Evolutionary conservation across 2,888 invertebrate genomes (phyloP).

Genomic region (Drosophila kanekoi): DNA sequence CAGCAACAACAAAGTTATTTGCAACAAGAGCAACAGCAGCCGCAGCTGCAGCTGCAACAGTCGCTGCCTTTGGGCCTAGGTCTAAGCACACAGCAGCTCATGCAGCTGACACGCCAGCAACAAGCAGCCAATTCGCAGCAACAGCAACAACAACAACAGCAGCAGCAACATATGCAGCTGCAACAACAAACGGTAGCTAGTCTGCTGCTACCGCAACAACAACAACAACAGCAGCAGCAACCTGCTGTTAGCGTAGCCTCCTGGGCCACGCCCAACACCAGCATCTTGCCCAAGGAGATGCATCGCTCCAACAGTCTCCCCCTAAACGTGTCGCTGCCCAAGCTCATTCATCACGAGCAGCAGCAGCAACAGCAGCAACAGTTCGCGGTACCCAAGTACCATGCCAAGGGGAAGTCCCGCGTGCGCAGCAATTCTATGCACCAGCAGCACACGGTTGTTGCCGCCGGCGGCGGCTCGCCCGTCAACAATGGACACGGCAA

Average conservation of each 20-base stretch:
- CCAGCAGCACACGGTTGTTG: slow-evolving; percentile 74
- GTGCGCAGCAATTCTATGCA: slow-evolving; percentile 85
- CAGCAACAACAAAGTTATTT: slow-evolving; percentile 62
- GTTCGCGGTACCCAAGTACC: slow-evolving; percentile 84
- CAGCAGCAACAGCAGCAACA: slow-evolving; percentile 61
- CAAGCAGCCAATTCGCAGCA: slow-evolving; percentile 58
- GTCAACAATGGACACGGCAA: slow-evolving; percentile 43
- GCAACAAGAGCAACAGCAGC: slow-evolving; percentile 68
- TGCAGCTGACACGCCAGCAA: slow-evolving; percentile 71
- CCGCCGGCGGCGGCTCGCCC: slow-evolving; percentile 64
- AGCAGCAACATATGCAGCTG: slow-evolving; percentile 56
- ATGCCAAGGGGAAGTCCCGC: slow-evolving; percentile 80
- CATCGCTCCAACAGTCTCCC: slow-evolving; percentile 88
- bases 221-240: slow-evolving; percentile 57
- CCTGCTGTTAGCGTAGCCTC: slow-evolving; percentile 63
- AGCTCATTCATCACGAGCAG: slow-evolving; percentile 70
- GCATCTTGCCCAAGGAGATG: slow-evolving; percentile 85
- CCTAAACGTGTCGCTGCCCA: slow-evolving; percentile 86
- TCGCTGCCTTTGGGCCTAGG: slow-evolving; percentile 59
- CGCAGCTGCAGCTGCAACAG: slow-evolving; percentile 61
- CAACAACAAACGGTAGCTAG: slow-evolving; percentile 66
- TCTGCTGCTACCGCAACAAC: slow-evolving; percentile 53
- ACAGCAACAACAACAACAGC: slow-evolving; percentile 66
- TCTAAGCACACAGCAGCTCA: slow-evolving; percentile 62
- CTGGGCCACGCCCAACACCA: slow-evolving; percentile 64